These are phyloP conservation scores for Marmota flaviventris DNA, from an alignment of 2,113 vertebrate species.

Conservation along the genomic window DNA sequence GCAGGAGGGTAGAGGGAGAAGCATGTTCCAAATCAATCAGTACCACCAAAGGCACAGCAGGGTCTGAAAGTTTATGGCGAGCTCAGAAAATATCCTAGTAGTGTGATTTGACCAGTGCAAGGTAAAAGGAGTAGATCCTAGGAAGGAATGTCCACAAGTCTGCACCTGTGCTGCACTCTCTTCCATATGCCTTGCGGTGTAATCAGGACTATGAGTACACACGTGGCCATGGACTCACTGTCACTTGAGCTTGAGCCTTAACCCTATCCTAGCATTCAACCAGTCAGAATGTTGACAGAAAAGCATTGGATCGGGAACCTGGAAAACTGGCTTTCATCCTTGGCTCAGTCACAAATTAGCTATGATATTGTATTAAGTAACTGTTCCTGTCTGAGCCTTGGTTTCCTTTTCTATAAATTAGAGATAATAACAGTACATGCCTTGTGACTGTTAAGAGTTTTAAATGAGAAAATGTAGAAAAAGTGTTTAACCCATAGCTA, in stretches of 20 bases:
- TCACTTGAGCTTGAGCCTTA: background rate
- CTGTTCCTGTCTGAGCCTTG: background rate
- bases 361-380: background rate
- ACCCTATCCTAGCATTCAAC: background rate
- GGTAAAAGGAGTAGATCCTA: background rate
- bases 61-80: background rate
- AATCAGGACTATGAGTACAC: background rate
- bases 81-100: background rate
- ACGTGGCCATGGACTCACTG: background rate
- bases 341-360: background rate
- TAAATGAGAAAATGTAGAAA: background rate
- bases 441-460: background rate
- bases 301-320: background rate
- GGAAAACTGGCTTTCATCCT: background rate
- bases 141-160: background rate
- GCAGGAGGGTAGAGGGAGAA: background rate
- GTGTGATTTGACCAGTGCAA: background rate
- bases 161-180: background rate
- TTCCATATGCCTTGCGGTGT: background rate
- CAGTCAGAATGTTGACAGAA: background rate
- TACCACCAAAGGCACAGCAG: background rate
- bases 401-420: background rate
- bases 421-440: background rate
- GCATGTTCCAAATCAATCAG: background rate
- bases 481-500: background rate